Base-by-base conservation (phyloP, 2,888 invertebrate genomes). In the Pediacus dermestoides region DNA sequence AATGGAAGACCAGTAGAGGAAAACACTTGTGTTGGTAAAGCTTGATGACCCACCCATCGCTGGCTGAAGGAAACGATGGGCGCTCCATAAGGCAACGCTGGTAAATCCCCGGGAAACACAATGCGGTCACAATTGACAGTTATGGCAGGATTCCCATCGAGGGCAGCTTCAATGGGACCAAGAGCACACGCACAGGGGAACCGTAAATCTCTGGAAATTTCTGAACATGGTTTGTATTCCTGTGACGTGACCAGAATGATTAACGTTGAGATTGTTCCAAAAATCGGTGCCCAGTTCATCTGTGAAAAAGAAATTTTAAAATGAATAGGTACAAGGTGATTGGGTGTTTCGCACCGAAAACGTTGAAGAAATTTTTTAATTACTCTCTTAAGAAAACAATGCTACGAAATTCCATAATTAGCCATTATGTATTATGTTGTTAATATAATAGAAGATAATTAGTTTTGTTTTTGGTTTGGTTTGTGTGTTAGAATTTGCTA, bases 71-170 rank as follows among this genome's bases (percentile, higher is more conserved):
- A 77, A 32, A 84, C 80, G 42, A 92, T 82, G 2, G 88, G 88
- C 13, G 87, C 87, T 28, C 85, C 84, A 58, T 81, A 82, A 1
- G 91, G 86, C 51, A 86, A 67, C 6, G 82, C 73, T 0, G 88
- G 82, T 49, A 84, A 82, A 62, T 91, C 89, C 3, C 82, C 81
- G 14, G 82, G 75, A 59, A 91, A 89, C 15, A 89, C 86, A 13
- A 88, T 81, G 4, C 79, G 71, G 71, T 92, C 90, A 65, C 92
- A 92, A 67, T 91, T 80, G 76, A 90, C 81, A 52, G 78, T 72
- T 49, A 89, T 80, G 37, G 78, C 69, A 2, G 70, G 69, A 35
- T 68, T 64, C 12, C 69, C 66, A 9, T 64, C 64, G 46, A 69
- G 46, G 31, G 58, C 68, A 38, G 72, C 68, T 47, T 75, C 76